Evolutionary conservation across 2,888 invertebrate species (phyloP).

Genomic region (Tricholauxania praeusta): DNA sequence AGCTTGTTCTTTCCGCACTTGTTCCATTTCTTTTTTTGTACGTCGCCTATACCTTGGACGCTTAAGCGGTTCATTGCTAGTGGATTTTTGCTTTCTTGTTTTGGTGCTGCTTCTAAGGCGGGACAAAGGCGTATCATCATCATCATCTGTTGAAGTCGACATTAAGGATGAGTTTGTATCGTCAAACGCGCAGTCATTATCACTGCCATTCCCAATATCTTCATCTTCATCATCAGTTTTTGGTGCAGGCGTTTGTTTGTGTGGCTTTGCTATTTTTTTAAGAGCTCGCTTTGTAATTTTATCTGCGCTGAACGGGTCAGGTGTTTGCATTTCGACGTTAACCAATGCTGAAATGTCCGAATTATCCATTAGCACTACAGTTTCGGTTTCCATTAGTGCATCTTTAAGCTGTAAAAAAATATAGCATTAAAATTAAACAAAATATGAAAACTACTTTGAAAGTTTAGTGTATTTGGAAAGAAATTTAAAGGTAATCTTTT

Average conservation of each 20-base stretch:
- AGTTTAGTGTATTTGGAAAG: background rate
- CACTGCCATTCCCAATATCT: conserved; percentile 14
- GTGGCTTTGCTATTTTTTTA: background rate
- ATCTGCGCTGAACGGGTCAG: conserved; percentile 54
- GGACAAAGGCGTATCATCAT: conserved; percentile 25
- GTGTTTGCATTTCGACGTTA: conserved; percentile 33
- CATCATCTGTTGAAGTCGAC: conserved; percentile 8
- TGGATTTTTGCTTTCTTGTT: background rate
- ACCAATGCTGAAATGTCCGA: conserved; percentile 22
- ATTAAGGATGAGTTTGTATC: conserved; percentile 15
- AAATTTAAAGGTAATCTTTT: background rate
- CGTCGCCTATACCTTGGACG: conserved; percentile 28
- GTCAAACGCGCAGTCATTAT: conserved; percentile 37
- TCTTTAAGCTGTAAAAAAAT: conserved; percentile 44
- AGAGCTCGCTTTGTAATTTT: conserved; percentile 22
- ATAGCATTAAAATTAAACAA: background rate
- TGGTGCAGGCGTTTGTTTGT: conserved; percentile 1
- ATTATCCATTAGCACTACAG: conserved; percentile 43
- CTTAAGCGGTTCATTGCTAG: background rate
- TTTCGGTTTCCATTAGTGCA: conserved; percentile 51
- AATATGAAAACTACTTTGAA: background rate
- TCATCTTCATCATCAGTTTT: conserved; percentile 10
- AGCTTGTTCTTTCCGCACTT: conserved; percentile 32
- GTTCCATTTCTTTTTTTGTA: conserved; percentile 42
- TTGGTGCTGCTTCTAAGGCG: conserved; percentile 9